A percentile compares a stretch with the other conserved stretches of the same genome.
These are phyloP conservation scores for Homalodisca vitripennis DNA, from an alignment of 1,140 invertebrate genomes.

Conservation along the genomic window DNA sequence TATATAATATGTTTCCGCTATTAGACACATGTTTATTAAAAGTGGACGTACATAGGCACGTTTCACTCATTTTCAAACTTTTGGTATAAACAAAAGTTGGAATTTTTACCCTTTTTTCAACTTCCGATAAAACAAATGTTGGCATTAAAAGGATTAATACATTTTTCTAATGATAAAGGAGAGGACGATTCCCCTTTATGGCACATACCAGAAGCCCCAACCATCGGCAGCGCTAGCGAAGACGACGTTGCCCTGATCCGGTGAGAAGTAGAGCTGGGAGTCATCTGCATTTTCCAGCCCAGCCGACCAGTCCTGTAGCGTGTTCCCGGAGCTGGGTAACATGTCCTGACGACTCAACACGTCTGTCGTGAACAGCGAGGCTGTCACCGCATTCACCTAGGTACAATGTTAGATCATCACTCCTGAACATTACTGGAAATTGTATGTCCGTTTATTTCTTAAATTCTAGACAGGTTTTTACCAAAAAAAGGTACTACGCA, in stretches of 20 bases:
- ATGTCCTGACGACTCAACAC: conserved; percentile 55
- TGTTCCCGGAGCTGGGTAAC: conserved; percentile 38
- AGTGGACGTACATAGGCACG: too few relatives aligned
- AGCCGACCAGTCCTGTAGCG: conserved; percentile 66
- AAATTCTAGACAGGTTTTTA: not conserved
- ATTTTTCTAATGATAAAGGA: conserved; percentile 29
- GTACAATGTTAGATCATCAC: too few relatives aligned
- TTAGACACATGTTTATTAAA: too few relatives aligned
- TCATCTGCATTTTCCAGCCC: conserved; percentile 86
- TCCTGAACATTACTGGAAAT: conserved; percentile 4
- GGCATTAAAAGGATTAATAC: not conserved
- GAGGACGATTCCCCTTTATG: conserved; percentile 13
- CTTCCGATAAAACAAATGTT: too few relatives aligned
- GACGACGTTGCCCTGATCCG: conserved; percentile 91
- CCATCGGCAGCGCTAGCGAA: conserved; percentile 96
- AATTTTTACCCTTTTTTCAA: too few relatives aligned
- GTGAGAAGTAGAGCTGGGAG: conserved; percentile 87
- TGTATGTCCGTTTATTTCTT: not conserved
- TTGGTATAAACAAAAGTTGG: too few relatives aligned
- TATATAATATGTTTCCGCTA: too few relatives aligned
- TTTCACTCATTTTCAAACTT: too few relatives aligned
- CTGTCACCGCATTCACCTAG: conserved; percentile 87
- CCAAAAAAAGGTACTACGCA: not conserved
- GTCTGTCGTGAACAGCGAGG: conserved; percentile 84
- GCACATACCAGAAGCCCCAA: conserved; percentile 85